Conservation (phyloP, 35 echinoderm and acorn worm genomes). For the Ptychodera flava region DNA sequence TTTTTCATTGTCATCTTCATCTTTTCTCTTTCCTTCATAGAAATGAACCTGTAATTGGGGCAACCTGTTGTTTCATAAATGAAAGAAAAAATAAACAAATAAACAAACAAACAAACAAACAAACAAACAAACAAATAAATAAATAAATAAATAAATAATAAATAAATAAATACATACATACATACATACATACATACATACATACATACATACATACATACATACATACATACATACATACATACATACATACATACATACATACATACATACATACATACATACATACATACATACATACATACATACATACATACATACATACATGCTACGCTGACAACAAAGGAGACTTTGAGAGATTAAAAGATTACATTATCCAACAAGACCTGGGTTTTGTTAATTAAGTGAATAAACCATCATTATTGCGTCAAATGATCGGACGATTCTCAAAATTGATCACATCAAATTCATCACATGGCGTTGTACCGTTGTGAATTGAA, state of each 20-base stretch:
- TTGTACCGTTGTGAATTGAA: too few species aligned
- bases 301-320: constrained; percentile 2
- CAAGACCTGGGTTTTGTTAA: too few species aligned
- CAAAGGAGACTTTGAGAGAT: background rate
- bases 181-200: constrained; percentile 2
- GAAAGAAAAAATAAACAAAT: background rate
- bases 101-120: background rate
- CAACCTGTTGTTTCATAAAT: too few species aligned
- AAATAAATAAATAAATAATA: background rate
- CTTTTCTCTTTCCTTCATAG: too few species aligned
- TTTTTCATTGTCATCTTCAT: too few species aligned
- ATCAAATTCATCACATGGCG: too few species aligned
- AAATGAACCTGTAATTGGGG: too few species aligned
- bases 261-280: constrained; percentile 2
- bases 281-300: constrained; percentile 2
- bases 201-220: background rate
- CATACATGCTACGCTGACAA: background rate
- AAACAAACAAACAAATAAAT: background rate
- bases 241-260: constrained; percentile 2
- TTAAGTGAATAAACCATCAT: too few species aligned
- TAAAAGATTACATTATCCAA: too few species aligned
- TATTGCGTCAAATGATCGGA: too few species aligned
- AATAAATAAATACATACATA: background rate
- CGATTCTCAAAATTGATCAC: too few species aligned
- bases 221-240: background rate